Percentiles rank a stretch among this genome's conserved stretches.
phyloP scores from a whole-genome alignment of 2,113 vertebrate species.

The Pitta sordida region DNA sequence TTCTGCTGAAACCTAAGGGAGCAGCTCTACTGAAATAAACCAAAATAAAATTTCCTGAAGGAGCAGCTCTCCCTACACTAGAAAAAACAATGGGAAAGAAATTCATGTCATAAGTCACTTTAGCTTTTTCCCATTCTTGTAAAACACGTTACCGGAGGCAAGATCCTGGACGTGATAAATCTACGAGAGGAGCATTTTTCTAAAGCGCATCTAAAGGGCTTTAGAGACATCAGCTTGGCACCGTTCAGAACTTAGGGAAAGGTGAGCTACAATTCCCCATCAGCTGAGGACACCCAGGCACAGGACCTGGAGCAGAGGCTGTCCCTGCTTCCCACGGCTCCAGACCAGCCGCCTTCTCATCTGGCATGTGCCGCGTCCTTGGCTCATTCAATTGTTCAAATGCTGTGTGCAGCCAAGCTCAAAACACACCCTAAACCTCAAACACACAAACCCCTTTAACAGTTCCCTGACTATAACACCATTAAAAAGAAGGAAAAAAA shows the following conservation, averaged over 20 bases:
- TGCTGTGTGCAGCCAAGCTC: neutral
- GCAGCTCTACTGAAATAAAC: neutral
- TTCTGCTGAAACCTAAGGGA: neutral
- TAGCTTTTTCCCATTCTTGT: neutral
- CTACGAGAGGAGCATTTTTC: neutral
- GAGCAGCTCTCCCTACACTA: neutral
- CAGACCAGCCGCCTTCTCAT: neutral
- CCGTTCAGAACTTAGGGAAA: neutral
- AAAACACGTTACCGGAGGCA: neutral
- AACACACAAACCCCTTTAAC: neutral
- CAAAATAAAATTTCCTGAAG: neutral
- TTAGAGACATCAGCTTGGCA: neutral
- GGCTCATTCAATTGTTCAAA: neutral
- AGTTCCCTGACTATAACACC: neutral
- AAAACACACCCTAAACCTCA: slow-evolving; percentile 38
- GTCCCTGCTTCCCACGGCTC: neutral
- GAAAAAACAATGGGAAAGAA: neutral
- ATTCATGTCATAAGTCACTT: neutral
- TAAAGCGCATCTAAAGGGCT: neutral
- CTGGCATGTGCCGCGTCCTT: neutral
- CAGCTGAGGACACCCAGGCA: neutral
- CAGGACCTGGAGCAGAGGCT: neutral
- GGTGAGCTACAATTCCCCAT: neutral
- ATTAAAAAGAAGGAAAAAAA: neutral
- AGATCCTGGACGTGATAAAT: neutral